Evolutionary conservation across 1,140 invertebrate genomes (phyloP).

Genomic region (Oryctes rhinoceros): DNA sequence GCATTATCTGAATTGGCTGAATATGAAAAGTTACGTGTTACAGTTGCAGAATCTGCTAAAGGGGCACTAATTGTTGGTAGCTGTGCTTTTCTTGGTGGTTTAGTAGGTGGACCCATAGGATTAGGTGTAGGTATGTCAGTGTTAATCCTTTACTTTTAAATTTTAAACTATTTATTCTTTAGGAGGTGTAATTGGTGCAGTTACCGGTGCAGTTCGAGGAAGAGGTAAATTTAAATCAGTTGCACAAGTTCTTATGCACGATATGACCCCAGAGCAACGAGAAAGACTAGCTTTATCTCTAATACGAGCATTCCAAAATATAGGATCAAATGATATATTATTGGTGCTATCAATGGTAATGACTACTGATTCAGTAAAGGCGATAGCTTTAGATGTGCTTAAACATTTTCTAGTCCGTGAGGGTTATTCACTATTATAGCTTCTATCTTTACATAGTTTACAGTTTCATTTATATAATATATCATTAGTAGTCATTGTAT

Average conservation of each 20-base stretch:
- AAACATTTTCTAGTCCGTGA: neutral
- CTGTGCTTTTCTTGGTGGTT: slow-evolving; percentile 48
- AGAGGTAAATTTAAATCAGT: slow-evolving; percentile 53
- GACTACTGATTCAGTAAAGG: neutral
- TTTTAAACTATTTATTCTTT: slow-evolving; percentile 40
- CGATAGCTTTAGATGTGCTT: slow-evolving; percentile 14
- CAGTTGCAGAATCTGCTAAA: slow-evolving; percentile 50
- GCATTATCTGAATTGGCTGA: slow-evolving; percentile 44
- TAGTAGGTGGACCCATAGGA: slow-evolving; percentile 52
- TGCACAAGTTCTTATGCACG: slow-evolving; percentile 48
- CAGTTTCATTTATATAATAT: no score
- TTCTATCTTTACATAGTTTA: neutral
- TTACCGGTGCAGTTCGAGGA: slow-evolving; percentile 42
- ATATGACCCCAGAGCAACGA: slow-evolving; percentile 51
- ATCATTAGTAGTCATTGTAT: no score
- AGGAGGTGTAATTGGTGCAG: slow-evolving; percentile 51
- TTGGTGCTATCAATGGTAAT: neutral
- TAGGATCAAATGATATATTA: slow-evolving; percentile 43
- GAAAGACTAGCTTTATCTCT: slow-evolving; percentile 45
- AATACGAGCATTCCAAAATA: slow-evolving; percentile 44
- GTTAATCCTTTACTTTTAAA: slow-evolving; percentile 23
- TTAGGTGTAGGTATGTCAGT: slow-evolving; percentile 51
- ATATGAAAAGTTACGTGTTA: slow-evolving; percentile 51
- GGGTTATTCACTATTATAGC: neutral
- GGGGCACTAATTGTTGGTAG: slow-evolving; percentile 50